Conservation (phyloP, 2,113 vertebrate species). For the Pleuronectes platessa region DNA sequence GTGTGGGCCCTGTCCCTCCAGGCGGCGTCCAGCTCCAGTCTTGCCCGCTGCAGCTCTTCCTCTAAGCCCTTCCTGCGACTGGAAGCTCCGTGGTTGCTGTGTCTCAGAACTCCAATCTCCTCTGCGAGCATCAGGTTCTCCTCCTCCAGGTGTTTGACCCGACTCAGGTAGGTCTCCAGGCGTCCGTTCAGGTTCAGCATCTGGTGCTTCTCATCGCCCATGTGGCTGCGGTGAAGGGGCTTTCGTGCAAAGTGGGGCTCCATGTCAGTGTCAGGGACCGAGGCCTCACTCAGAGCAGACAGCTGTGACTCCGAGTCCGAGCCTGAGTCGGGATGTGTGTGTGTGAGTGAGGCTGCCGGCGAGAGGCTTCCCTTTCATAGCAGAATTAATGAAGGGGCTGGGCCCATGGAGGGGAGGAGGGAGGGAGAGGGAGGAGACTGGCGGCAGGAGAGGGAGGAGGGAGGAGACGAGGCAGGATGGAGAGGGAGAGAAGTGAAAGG, state of each 20-base stretch:
- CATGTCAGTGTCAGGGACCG: constrained; percentile 60
- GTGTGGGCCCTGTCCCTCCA: constrained; percentile 85
- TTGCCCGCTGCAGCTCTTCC: constrained; percentile 81
- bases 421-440: constrained; percentile 50
- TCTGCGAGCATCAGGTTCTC: constrained; percentile 86
- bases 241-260: constrained; percentile 56
- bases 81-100: constrained; percentile 41
- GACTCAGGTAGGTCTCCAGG: constrained; percentile 89
- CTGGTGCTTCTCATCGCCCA: constrained; percentile 88
- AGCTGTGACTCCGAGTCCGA: constrained; percentile 37
- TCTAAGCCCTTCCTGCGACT: constrained; percentile 74
- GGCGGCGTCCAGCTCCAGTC: constrained; percentile 81
- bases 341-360: constrained; percentile 31
- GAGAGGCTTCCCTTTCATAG: constrained; percentile 75
- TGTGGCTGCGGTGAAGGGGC: constrained; percentile 29
- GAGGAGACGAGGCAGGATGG: constrained; percentile 7
- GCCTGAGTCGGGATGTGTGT: constrained; percentile 15
- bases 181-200: constrained; percentile 94
- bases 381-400: constrained; percentile 67
- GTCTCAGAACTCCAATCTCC: constrained; percentile 83
- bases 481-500: constrained; percentile 37
- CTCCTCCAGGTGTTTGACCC: constrained; percentile 91
- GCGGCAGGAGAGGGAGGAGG: constrained; percentile 25
- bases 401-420: constrained; percentile 54
- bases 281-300: constrained; percentile 27